A percentile compares a stretch with the other conserved stretches of the same genome.
These are phyloP conservation scores for Petaurus breviceps DNA, from an alignment of 2,113 vertebrate species.

Conservation along the genomic window DNA sequence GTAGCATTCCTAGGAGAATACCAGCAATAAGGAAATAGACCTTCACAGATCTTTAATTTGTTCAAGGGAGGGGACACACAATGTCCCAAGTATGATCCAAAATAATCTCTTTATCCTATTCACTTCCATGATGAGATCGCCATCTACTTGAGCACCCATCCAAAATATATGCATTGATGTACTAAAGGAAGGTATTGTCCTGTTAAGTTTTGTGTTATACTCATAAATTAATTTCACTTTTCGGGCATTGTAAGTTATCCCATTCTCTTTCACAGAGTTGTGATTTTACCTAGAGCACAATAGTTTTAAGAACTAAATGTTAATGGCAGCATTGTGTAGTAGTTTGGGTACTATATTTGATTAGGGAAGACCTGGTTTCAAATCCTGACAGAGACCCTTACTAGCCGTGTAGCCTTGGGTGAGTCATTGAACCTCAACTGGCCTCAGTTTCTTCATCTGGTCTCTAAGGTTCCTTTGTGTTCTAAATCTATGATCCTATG, in stretches of 20 bases:
- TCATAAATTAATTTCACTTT: background rate
- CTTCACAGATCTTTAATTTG: background rate
- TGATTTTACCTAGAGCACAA: background rate
- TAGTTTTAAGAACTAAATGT: background rate
- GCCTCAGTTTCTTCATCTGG: background rate
- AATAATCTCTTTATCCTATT: background rate
- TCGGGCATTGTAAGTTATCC: background rate
- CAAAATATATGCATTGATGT: background rate
- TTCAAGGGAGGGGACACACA: background rate
- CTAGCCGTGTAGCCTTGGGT: background rate
- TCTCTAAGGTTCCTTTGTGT: background rate
- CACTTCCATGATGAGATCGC: background rate
- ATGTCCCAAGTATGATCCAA: background rate
- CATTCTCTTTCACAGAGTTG: background rate
- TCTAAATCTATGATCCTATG: background rate
- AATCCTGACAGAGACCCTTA: conserved; percentile 4
- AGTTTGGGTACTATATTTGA: background rate
- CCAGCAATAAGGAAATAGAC: background rate
- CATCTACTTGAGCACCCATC: background rate
- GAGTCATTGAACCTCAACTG: conserved; percentile 2
- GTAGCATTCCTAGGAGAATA: background rate
- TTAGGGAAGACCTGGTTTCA: background rate
- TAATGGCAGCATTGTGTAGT: background rate
- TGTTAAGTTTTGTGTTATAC: background rate
- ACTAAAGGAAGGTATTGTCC: background rate